Evolutionary conservation across 2,113 vertebrate species (phyloP), one percentile per base, ranked within the genome.

Genomic region (Hemichromis elongatus): DNA sequence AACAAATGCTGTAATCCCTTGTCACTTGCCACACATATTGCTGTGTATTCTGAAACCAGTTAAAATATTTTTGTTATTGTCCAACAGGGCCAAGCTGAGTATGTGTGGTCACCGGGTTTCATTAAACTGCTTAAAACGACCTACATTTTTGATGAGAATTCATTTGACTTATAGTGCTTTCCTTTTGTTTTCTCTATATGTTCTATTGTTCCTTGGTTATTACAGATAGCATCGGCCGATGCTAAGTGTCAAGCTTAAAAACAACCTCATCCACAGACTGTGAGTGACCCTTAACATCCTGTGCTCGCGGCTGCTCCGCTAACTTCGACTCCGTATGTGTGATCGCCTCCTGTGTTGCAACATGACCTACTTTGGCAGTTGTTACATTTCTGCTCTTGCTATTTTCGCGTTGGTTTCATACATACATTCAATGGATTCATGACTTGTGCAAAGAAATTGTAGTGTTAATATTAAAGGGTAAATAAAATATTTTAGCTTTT

Each of bases 301-400:
- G 8, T 82, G n/a, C 11, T 9, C 42, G n/a, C 35, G 21, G 35
- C 86, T 57, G 59, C 80, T 75, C 26, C 33, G 16, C 3, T 7
- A 59, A 28, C 42, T 47, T 28, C 14, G 10, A 12, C 14, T 77
- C 53, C 68, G 19, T 45, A 26, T 90, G 42, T 24, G 42, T 30
- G 68, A 26, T 50, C 26, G 80, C 24, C 79, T 83, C 80, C 45
- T 26, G 28, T 93, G 90, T 92, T 63, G 75, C 88, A 93, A 88
- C 66, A 26, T 59, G 55, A 86, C 80, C 21, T 30, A 18, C 3
- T 81, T 84, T 66, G 33, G 75, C 59, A 56, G 66, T 87, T 54
- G 19, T 56, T 66, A 55, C 61, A 57, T 70, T 28, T 85, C 77
- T 91, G 91, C 54, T 89, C 81, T 84, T 9, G 50, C 81, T 54